Base-by-base conservation (phyloP, 2,888 invertebrate species). In the Serripes groenlandicus region DNA sequence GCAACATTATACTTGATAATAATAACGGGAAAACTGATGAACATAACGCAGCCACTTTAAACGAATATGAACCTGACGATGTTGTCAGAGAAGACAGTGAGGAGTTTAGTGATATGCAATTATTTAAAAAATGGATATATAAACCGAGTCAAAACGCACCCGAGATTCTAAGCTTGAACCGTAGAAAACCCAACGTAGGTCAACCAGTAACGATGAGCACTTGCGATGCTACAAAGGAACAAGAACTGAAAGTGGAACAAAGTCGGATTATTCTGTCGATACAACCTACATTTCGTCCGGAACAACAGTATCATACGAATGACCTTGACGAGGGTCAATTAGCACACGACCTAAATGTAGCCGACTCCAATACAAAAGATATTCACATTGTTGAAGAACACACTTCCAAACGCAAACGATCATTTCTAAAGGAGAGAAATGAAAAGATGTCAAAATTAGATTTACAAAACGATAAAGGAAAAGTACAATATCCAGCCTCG, bases 401-500 rank as follows among this genome's bases (percentile, higher is more conserved):
- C 26, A 30, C 7, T 21, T n/a, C 32, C 4, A 32, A 0, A 26
- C 28, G 58, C 9, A 66, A 42, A 37, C 3, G 66, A 1, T 0
- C 28, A 5, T 66, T 35, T 26, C 42, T 37, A 28, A 21, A 11
- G 26, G 66, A 66, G 28, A n/a, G n/a, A 42, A 26, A 37, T 2
- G 66, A 66, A 26, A 35, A n/a, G 1, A 1, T 30, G 9, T 21
- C 18, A 3, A 42, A 34, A 66, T 9, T n/a, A 3, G 26, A 66
- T 9, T 4, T n/a, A 23, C 2, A 37, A 23, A 11, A 35, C 32
- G 66, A 1, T 23, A 11, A 7, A 1, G 49, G 52, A 64, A 49
- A 69, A 32, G 74, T 83, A 28, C 66, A 70, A 37, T 83, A 83
- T 34, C 83, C 83, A 7, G 58, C 80, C 1, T 83, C 83, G 3